A percentile compares a stretch with the other conserved stretches of the same genome.
These are phyloP conservation scores for Periphyllus acericola DNA, from an alignment of 2,888 invertebrate species.

Conservation along the genomic window DNA sequence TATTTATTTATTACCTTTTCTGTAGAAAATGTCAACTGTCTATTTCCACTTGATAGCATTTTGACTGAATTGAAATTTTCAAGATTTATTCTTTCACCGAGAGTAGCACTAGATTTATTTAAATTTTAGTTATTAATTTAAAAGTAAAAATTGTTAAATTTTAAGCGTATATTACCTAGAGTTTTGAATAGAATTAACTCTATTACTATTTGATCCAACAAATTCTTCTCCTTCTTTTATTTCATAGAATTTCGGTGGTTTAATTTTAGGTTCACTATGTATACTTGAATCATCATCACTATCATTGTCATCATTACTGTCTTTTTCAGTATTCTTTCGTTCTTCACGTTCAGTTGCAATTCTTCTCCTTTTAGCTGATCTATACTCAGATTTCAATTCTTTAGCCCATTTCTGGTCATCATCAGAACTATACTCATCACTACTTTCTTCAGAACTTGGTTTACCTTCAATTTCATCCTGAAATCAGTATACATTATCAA, in stretches of 20 bases:
- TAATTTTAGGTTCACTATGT: constrained; percentile 64
- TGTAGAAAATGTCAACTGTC: constrained; percentile 82
- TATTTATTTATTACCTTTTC: constrained; percentile 68
- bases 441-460: constrained; percentile 65
- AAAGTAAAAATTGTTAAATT: neutral
- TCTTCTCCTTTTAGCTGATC: constrained; percentile 71
- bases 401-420: constrained; percentile 83
- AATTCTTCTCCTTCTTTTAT: constrained; percentile 74
- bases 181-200: constrained; percentile 27
- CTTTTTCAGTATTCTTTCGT: constrained; percentile 64
- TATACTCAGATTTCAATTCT: constrained; percentile 82
- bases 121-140: constrained; percentile 28
- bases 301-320: constrained; percentile 64
- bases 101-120: constrained; percentile 71
- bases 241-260: constrained; percentile 73
- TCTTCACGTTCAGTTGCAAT: constrained; percentile 67
- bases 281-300: constrained; percentile 66
- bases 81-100: constrained; percentile 78
- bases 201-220: constrained; percentile 65
- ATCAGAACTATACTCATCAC: constrained; percentile 74
- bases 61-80: constrained; percentile 72
- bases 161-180: constrained; percentile 27
- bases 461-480: constrained; percentile 67
- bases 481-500: neutral
- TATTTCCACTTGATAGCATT: constrained; percentile 75